Evolutionary conservation across 1,140 invertebrate species (phyloP).

Genomic region (Dendroctonus valens): DNA sequence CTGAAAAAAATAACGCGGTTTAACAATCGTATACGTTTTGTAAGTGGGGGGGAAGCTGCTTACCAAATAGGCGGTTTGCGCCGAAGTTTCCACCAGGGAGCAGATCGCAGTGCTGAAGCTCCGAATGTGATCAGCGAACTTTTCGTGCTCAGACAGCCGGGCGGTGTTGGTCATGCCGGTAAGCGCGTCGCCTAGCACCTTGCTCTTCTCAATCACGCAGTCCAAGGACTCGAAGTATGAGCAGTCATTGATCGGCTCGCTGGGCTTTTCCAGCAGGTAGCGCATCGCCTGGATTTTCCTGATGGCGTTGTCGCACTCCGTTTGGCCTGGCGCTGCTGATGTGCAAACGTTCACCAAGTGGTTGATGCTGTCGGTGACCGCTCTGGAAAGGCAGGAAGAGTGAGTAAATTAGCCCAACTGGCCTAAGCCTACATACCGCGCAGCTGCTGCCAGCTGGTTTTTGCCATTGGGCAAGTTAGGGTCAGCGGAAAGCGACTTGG

Average conservation of each 20-base stretch:
- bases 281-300: conserved; percentile 85
- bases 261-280: conserved; percentile 80
- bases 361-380: conserved; percentile 92
- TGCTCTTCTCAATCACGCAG: conserved; percentile 90
- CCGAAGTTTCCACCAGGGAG: conserved; percentile 89
- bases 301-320: conserved; percentile 96
- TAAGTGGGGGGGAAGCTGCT: conserved; percentile 22
- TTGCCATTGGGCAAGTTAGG: conserved; percentile 86
- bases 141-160: conserved; percentile 81
- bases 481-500: conserved; percentile 87
- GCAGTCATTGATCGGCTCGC: conserved; percentile 82
- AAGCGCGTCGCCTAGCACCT: conserved; percentile 78
- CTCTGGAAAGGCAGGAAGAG: conserved; percentile 52
- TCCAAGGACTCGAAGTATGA: conserved; percentile 96
- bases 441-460: conserved; percentile 83
- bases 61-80: conserved; percentile 89
- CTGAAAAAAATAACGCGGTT: conserved; percentile 40
- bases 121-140: conserved; percentile 83
- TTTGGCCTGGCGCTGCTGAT: conserved; percentile 82
- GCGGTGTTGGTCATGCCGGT: conserved; percentile 92
- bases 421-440: conserved; percentile 44
- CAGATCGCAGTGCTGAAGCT: conserved; percentile 85
- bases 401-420: not conserved
- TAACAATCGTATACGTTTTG: not conserved
- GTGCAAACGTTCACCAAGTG: conserved; percentile 83